These are phyloP conservation scores for Chionis minor DNA, from an alignment of 2,113 vertebrate genomes.

Conservation along the genomic window DNA sequence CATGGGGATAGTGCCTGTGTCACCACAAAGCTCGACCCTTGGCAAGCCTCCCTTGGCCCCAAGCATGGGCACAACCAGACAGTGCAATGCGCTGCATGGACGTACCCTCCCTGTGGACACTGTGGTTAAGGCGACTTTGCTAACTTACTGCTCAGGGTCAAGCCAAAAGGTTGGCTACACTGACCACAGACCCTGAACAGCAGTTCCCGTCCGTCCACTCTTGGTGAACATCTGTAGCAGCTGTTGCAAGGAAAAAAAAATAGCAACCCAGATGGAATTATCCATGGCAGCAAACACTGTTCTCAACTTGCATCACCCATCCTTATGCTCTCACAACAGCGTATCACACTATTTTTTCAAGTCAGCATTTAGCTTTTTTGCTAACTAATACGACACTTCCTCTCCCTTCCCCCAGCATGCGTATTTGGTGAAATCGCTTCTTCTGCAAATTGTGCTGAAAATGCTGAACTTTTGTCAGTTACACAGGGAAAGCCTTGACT, in stretches of 20 bases:
- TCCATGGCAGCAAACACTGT: accelerated
- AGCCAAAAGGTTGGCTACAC: neutral
- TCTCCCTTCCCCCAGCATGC: neutral
- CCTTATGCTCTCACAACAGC: neutral
- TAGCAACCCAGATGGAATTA: neutral
- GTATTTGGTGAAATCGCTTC: neutral
- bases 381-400: neutral
- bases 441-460: neutral
- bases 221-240: neutral
- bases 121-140: neutral
- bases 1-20: accelerated
- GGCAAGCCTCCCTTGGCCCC: accelerated
- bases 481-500: conserved; percentile 18
- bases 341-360: neutral
- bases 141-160: neutral
- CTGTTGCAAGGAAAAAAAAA: neutral
- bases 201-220: neutral
- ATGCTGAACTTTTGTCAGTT: conserved; percentile 46
- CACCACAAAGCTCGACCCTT: neutral
- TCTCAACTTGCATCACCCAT: neutral
- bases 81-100: neutral
- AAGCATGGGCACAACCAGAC: accelerated
- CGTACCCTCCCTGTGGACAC: accelerated
- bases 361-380: neutral
- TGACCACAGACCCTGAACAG: neutral